Base-by-base conservation (phyloP, 2,888 invertebrate genomes). In the Mayetiola destructor region DNA sequence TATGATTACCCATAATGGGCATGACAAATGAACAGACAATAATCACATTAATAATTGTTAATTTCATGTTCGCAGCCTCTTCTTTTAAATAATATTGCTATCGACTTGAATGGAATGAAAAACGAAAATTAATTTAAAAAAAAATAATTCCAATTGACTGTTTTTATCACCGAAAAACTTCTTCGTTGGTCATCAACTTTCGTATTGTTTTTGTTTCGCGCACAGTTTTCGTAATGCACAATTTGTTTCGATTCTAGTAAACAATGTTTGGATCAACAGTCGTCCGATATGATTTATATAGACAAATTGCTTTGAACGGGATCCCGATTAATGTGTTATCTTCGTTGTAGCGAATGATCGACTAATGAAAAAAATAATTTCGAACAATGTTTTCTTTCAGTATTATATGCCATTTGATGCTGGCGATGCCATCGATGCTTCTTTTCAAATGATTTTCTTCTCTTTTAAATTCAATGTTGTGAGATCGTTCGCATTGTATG, bases 241-340 rank as follows among this genome's bases (percentile, higher is more conserved):
- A 40, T n/a, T n/a, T n/a, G n/a, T n/a, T n/a, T n/a, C n/a, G n/a
- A n/a, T n/a, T n/a, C n/a, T n/a, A n/a, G n/a, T n/a, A n/a, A n/a
- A n/a, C n/a, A n/a, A n/a, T n/a, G n/a, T n/a, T n/a, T n/a, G n/a
- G n/a, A n/a, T n/a, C n/a, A n/a, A n/a, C n/a, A n/a, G n/a, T n/a
- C n/a, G n/a, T n/a, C n/a, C n/a, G n/a, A n/a, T n/a, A n/a, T n/a
- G n/a, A n/a, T n/a, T n/a, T n/a, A n/a, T n/a, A n/a, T n/a, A n/a
- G n/a, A n/a, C n/a, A n/a, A n/a, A n/a, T n/a, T n/a, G n/a, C n/a
- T n/a, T n/a, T n/a, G n/a, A n/a, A n/a, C n/a, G n/a, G n/a, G n/a
- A n/a, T n/a, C n/a, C 40, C 40, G 40, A 40, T 40, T 23, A 40
- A 40, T 40, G 23, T 40, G 40, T 40, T 40, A 40, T 40, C 40